Conservation (phyloP, 2,113 vertebrate species). For the Corythaixoides concolor region DNA sequence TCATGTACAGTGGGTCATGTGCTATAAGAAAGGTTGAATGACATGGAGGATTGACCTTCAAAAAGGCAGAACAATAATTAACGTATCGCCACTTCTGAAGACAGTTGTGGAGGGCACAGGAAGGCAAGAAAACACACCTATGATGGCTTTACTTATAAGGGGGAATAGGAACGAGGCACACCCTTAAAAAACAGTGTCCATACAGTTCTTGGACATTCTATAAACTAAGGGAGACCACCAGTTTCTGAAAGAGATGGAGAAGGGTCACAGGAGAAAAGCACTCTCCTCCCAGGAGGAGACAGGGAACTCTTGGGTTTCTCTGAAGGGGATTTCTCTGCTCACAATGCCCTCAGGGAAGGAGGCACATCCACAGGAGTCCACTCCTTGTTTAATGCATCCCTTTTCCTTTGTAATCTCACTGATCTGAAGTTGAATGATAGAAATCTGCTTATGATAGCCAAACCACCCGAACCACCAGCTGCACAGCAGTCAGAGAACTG, state of each 20-base stretch:
- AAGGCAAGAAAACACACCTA: neutral
- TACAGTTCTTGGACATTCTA: neutral
- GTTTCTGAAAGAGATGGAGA: neutral
- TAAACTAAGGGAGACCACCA: neutral
- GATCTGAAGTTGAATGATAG: neutral
- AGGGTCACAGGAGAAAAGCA: neutral
- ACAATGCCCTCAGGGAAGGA: rapidly evolving
- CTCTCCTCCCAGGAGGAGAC: neutral
- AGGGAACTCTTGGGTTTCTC: neutral
- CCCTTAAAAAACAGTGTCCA: neutral
- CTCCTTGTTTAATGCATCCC: neutral
- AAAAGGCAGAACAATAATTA: neutral
- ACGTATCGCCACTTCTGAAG: neutral
- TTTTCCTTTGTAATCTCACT: neutral
- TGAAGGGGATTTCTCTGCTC: neutral
- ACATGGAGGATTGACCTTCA: neutral
- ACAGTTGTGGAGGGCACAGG: neutral
- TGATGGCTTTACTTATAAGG: neutral
- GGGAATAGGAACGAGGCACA: neutral
- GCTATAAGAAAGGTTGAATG: neutral
- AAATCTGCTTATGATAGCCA: neutral
- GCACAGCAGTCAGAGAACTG: neutral
- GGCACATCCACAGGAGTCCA: neutral
- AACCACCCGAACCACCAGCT: neutral
- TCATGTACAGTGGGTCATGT: rapidly evolving